Evolutionary conservation across 2,888 invertebrate genomes (phyloP), one percentile per base, ranked within the genome.

Genomic region (Diaphora mendica): DNA sequence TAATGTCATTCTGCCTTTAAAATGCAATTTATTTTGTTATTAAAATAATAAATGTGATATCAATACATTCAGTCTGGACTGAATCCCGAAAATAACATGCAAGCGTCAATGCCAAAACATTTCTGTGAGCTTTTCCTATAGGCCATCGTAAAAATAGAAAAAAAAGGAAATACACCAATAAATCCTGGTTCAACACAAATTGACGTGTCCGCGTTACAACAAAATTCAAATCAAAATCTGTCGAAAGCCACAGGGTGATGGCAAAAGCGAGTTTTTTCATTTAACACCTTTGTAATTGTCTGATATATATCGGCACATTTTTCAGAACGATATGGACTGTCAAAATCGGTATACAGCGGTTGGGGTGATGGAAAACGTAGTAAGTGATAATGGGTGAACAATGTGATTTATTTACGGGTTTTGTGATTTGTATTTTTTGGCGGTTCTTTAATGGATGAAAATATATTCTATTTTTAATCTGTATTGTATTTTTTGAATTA

Each of bases 281-380:
- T 87, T 87, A 87, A 80, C 85, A 79, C 79, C 71, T 82, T 87
- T 90, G 89, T 93, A 93, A 93, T 93, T 92, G 92, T 89, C 89
- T 89, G 88, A 92, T 91, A 91, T 92, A 89, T 92, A 93, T 93
- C 87, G 92, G 91, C 85, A 88, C 88, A 91, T 92, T 90, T 92
- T 91, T 93, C 89, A 88, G 74, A 64, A 77, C 79, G 80, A 84
- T 86, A 85, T 85, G 84, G 77, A 81, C 77, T 77, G 83, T 80
- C 79, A 81, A 71, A 80, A 79, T 83, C 75, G 77, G 71, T 70
- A 75, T 75, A 78, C 75, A 72, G 71, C 64, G 71, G n/a, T 68
- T 73, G 72, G 70, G 20, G 66, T 80, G 75, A 17, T 44, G 48
- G 73, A 30, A 65, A 81, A 88, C 55, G 51, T 33, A 74, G 88